These are phyloP conservation scores for Torymus tubicola DNA, from an alignment of 2,888 invertebrate species.

Conservation along the genomic window DNA sequence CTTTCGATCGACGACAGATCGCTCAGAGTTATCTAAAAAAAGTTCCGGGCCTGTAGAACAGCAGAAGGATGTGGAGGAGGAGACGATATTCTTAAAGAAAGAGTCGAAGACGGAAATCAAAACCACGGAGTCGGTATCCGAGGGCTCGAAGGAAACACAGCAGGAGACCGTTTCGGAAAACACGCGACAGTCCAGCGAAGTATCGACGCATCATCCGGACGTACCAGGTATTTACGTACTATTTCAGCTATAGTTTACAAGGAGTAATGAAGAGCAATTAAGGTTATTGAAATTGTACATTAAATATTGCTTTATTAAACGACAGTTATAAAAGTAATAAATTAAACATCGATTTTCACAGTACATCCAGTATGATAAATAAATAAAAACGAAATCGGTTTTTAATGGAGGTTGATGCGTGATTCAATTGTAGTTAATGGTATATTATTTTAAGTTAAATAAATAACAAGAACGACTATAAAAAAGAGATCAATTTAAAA, in stretches of 20 bases:
- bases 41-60: conserved; percentile 11
- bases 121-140: background rate
- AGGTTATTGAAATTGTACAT: no score
- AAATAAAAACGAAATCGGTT: no score
- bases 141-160: conserved; percentile 1
- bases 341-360: no score
- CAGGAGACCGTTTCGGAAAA: background rate
- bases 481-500: no score
- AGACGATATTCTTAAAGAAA: background rate
- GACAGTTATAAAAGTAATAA: no score
- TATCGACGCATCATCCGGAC: conserved; percentile 62
- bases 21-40: conserved; percentile 3
- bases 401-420: no score
- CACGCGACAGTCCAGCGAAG: background rate
- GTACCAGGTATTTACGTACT: conserved; percentile 65
- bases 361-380: no score
- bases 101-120: conserved; percentile 16
- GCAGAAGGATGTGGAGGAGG: background rate
- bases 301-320: background rate
- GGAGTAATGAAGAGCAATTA: no score
- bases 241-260: background rate
- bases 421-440: no score
- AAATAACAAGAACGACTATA: no score
- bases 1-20: conserved; percentile 19
- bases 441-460: no score